A percentile compares a stretch with the other conserved stretches of the same genome.
Conservation (phyloP, 30 jellyfish, hydroid and myxozoan genomes). For the Morbakka virulenta region DNA sequence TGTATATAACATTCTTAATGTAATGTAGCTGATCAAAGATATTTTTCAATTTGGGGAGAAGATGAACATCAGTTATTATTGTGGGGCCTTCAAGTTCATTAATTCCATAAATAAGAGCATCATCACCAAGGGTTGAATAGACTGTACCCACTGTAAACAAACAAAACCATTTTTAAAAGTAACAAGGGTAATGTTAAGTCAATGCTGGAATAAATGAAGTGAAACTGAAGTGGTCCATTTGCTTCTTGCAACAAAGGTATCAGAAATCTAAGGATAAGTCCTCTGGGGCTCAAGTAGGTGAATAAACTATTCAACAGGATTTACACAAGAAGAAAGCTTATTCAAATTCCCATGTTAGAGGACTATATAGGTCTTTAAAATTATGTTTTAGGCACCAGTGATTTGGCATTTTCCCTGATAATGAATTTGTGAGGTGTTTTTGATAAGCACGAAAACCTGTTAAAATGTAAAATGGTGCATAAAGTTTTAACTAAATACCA, state of each 20-base stretch:
- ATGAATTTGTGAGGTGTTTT: no score
- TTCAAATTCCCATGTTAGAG: no score
- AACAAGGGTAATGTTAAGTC: background rate
- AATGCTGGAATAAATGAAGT: background rate
- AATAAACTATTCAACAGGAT: no score
- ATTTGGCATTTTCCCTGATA: no score
- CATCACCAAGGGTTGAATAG: constrained; percentile 96
- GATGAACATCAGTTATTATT: constrained; percentile 67
- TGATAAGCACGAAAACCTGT: no score
- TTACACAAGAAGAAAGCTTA: background rate
- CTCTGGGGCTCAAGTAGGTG: no score
- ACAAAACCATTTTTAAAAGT: background rate
- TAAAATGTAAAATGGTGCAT: no score
- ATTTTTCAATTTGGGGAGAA: constrained; percentile 72
- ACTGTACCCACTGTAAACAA: constrained; percentile 74
- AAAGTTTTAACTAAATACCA: no score
- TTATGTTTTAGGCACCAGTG: no score
- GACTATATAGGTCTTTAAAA: no score
- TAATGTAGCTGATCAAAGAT: constrained; percentile 61
- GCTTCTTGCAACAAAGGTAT: constrained; percentile 1
- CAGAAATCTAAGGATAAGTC: no score
- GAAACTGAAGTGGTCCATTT: background rate
- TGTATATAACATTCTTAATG: constrained; percentile 62
- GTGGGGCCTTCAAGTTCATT: constrained; percentile 78
- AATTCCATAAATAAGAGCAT: constrained; percentile 85